Conservation (phyloP, 1,140 invertebrate genomes). For the Scaptomyza hsui region DNA sequence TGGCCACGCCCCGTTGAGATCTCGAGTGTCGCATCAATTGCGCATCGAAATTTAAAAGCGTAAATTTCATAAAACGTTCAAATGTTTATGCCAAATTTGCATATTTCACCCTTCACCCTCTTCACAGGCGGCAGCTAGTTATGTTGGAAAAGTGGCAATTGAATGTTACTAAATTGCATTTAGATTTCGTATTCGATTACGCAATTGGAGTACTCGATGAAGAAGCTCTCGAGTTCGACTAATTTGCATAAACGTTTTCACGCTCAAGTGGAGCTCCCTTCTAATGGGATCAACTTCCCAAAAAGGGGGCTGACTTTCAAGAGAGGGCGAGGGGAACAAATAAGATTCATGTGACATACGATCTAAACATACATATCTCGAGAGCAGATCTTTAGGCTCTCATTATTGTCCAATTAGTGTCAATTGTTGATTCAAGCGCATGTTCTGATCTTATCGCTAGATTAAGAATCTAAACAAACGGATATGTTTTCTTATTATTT, state of each 20-base stretch:
- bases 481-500: conserved; percentile 3
- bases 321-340: background rate
- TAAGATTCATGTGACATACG: conserved; percentile 5
- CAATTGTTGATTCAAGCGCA: conserved; percentile 52
- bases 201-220: conserved; percentile 74
- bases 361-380: conserved; percentile 12
- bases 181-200: conserved; percentile 48
- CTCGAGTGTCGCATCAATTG: conserved; percentile 73
- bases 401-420: conserved; percentile 71
- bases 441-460: conserved; percentile 57
- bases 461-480: conserved; percentile 31
- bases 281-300: background rate
- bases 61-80: conserved; percentile 58
- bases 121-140: conserved; percentile 18
- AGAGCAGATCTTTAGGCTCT: conserved; percentile 19
- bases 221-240: conserved; percentile 51
- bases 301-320: background rate
- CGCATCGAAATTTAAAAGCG: conserved; percentile 70
- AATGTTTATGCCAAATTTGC: conserved; percentile 17
- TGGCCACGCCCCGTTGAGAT: conserved; percentile 60
- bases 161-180: conserved; percentile 39
- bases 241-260: conserved; percentile 74
- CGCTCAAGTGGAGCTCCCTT: conserved; percentile 59
- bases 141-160: conserved; percentile 9
- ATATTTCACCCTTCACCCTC: conserved; percentile 50